Percentiles rank a stretch among this genome's conserved stretches.
Evolutionary conservation across 2,113 vertebrate species (phyloP).

Genomic region (Xenus cinereus): DNA sequence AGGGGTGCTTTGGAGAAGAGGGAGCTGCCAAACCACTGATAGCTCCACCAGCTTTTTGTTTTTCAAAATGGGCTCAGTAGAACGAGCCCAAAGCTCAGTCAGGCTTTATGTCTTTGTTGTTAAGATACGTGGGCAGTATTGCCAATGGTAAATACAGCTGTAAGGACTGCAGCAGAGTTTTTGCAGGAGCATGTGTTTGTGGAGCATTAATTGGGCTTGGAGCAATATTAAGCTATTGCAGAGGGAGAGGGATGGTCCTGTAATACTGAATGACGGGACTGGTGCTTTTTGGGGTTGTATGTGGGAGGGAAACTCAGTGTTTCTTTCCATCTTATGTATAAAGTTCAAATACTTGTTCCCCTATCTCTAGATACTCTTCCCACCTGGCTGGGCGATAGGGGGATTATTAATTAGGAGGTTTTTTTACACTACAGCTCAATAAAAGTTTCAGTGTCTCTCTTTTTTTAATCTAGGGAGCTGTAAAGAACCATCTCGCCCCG

Average conservation of each 20-base stretch:
- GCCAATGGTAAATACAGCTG: conserved; percentile 2
- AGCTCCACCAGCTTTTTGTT: neutral
- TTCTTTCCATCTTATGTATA: neutral
- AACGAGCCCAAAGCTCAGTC: neutral
- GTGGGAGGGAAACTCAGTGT: neutral
- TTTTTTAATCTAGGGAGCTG: neutral
- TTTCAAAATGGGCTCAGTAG: neutral
- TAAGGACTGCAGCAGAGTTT: neutral
- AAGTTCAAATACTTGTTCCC: neutral
- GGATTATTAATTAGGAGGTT: neutral
- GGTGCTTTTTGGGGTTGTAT: rapidly evolving
- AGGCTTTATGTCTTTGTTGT: neutral
- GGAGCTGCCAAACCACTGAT: neutral
- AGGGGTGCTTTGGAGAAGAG: neutral
- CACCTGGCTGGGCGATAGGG: neutral
- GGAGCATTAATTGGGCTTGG: neutral
- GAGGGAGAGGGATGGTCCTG: neutral
- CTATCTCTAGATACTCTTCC: neutral
- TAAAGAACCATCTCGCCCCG: neutral
- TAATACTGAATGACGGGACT: neutral
- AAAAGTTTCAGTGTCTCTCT: neutral
- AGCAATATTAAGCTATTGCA: neutral
- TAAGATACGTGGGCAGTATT: neutral
- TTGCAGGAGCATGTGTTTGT: neutral
- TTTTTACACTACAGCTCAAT: neutral